These are phyloP conservation scores for Hydriomena furcata DNA, from an alignment of 2,888 invertebrate species.

Conservation along the genomic window DNA sequence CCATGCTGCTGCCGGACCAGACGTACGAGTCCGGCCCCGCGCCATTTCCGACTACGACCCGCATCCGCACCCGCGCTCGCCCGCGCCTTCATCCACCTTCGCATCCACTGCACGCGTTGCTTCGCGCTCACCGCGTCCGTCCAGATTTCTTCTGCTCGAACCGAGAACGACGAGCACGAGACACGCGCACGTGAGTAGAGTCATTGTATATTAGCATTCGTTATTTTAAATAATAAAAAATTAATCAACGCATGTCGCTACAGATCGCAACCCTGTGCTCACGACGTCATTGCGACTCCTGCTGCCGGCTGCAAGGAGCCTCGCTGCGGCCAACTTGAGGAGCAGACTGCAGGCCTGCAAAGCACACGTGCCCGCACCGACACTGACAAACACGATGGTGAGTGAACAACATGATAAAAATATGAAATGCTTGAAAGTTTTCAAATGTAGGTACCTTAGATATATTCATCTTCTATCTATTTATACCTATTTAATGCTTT, in stretches of 20 bases:
- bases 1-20: slow-evolving; percentile 92
- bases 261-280: too few species aligned
- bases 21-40: slow-evolving; percentile 86
- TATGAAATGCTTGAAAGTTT: too few species aligned
- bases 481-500: too few species aligned
- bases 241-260: too few species aligned
- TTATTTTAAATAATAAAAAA: too few species aligned
- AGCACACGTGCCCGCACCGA: background rate
- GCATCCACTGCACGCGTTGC: slow-evolving; percentile 59
- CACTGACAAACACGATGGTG: background rate
- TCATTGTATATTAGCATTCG: background rate
- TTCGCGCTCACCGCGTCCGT: slow-evolving; percentile 84
- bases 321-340: too few species aligned
- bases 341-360: too few species aligned
- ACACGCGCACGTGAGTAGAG: slow-evolving; percentile 13
- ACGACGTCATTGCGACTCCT: too few species aligned
- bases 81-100: slow-evolving; percentile 75
- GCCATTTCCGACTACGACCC: slow-evolving; percentile 51
- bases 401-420: background rate
- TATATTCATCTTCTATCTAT: too few species aligned
- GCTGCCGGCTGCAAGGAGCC: too few species aligned
- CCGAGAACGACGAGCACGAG: slow-evolving; percentile 47
- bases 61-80: slow-evolving; percentile 70
- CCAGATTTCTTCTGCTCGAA: slow-evolving; percentile 91
- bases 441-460: too few species aligned